Evolutionary conservation across 2,888 invertebrate species (phyloP).

Genomic region (Philaethria dido): DNA sequence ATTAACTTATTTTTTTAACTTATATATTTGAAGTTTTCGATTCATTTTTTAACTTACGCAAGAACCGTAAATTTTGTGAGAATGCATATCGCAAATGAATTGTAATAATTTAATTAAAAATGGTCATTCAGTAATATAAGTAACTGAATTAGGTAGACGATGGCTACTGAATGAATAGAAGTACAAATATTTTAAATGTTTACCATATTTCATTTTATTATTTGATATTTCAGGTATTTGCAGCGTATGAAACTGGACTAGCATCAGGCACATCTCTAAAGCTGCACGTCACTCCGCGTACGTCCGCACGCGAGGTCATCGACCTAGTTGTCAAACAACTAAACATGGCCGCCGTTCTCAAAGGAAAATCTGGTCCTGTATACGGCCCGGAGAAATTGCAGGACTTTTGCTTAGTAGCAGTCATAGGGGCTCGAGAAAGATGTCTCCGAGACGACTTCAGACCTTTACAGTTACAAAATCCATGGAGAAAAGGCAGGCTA

Average conservation of each 20-base stretch:
- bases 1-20: neutral
- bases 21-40: too few species aligned
- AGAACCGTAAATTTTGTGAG: too few species aligned
- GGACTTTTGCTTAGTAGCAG: slow-evolving; percentile 97
- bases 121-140: too few species aligned
- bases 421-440: slow-evolving; percentile 96
- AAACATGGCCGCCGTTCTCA: slow-evolving; percentile 95
- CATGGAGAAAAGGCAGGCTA: slow-evolving; percentile 96
- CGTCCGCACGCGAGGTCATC: slow-evolving; percentile 97
- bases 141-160: too few species aligned
- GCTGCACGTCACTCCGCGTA: slow-evolving; percentile 95
- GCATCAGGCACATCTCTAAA: slow-evolving; percentile 96
- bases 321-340: slow-evolving; percentile 97
- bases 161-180: too few species aligned
- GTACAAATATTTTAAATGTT: neutral
- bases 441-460: slow-evolving; percentile 97
- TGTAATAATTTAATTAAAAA: too few species aligned
- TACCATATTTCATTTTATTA: neutral
- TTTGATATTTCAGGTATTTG: slow-evolving; percentile 89
- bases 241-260: slow-evolving; percentile 97
- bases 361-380: slow-evolving; percentile 92
- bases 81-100: too few species aligned
- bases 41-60: too few species aligned
- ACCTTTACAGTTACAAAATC: slow-evolving; percentile 96
- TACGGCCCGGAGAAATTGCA: slow-evolving; percentile 92